phyloP scores from a whole-genome alignment of 92 coral and sea anemone genomes.

The Phenganax marumi region DNA sequence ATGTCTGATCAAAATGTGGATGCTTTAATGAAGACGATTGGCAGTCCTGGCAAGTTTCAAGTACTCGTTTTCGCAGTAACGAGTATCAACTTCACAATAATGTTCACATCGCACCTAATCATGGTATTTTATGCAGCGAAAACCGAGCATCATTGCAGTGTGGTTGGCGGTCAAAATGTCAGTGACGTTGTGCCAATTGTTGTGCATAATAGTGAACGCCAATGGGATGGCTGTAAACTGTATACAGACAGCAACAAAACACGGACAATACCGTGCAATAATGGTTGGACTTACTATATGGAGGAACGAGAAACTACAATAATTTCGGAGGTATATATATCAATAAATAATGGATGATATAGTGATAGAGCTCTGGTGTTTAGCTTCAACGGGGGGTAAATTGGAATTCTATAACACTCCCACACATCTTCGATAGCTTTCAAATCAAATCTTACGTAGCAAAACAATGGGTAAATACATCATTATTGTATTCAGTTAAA shows the following conservation, averaged over 20 bases:
- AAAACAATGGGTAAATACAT: too few relatives aligned
- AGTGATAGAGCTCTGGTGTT: too few relatives aligned
- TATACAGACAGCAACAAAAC: not conserved
- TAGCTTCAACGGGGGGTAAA: too few relatives aligned
- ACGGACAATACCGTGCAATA: conserved; percentile 9
- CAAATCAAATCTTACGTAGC: too few relatives aligned
- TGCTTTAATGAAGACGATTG: not conserved
- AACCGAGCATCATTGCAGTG: conserved; percentile 24
- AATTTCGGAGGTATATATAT: conserved; percentile 17
- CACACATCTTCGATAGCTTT: too few relatives aligned
- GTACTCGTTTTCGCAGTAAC: not conserved
- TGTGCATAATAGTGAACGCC: not conserved
- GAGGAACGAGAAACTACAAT: conserved; percentile 28
- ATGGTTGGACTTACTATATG: conserved; percentile 24
- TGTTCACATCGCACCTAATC: not conserved
- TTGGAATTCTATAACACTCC: too few relatives aligned
- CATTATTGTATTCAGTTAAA: too few relatives aligned
- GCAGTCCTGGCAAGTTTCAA: conserved; percentile 29
- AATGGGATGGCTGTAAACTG: conserved; percentile 30
- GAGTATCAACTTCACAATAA: not conserved
- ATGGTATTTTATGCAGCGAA: conserved; percentile 17
- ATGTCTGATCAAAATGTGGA: conserved; percentile 11
- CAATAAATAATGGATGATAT: too few relatives aligned
- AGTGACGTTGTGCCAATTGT: not conserved
- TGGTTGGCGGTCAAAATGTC: not conserved